Evolutionary conservation across 64 coral and sea anemone species (phyloP).

Genomic region (Montipora sp.): DNA sequence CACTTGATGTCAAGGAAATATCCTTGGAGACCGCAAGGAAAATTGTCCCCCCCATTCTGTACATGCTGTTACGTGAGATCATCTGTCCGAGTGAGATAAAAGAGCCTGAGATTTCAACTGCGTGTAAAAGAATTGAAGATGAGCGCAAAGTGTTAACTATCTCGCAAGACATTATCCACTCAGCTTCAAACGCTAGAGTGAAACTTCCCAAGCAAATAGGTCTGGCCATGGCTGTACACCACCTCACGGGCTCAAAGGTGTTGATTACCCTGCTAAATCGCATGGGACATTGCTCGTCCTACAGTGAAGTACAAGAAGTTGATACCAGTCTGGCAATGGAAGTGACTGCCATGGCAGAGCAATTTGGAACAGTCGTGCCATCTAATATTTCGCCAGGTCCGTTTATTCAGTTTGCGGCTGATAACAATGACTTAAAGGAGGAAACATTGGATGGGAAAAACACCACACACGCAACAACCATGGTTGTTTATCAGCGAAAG

Average conservation of each 20-base stretch:
- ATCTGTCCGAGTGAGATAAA: too few relatives aligned
- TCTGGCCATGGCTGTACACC: constrained; percentile 6
- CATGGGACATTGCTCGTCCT: constrained; percentile 50
- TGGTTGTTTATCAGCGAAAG: background rate
- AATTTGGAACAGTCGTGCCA: constrained; percentile 46
- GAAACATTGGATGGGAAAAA: constrained; percentile 24
- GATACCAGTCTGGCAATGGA: constrained; percentile 38
- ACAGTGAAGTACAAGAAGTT: constrained; percentile 9
- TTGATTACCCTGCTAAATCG: constrained; percentile 36
- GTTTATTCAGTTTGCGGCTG: constrained; percentile 40
- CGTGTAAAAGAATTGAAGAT: background rate
- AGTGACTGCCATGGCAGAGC: constrained; percentile 9
- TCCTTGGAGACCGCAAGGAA: too few relatives aligned
- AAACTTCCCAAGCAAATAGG: constrained; percentile 34
- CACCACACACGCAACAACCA: constrained; percentile 27
- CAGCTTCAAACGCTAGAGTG: constrained; percentile 1
- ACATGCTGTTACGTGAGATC: too few relatives aligned
- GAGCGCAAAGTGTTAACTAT: constrained; percentile 25
- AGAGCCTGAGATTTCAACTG: too few relatives aligned
- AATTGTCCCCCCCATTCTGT: too few relatives aligned
- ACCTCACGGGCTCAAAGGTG: background rate
- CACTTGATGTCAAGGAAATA: too few relatives aligned
- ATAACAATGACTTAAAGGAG: constrained; percentile 56
- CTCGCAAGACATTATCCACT: constrained; percentile 41
- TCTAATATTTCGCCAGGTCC: constrained; percentile 16